These are phyloP conservation scores for Scaptomyza parva DNA, from an alignment of 2,888 invertebrate species.

Conservation along the genomic window DNA sequence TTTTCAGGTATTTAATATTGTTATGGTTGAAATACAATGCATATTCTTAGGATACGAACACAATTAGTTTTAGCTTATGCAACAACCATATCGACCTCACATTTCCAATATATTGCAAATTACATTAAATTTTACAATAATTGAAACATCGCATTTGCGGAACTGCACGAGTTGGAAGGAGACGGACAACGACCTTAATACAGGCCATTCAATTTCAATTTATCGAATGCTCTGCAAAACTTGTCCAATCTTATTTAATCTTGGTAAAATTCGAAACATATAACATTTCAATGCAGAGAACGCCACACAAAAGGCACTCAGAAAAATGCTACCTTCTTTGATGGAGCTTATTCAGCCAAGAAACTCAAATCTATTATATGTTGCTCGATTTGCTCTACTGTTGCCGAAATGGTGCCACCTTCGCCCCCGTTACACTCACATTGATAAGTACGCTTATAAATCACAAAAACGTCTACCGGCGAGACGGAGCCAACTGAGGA, in stretches of 20 bases:
- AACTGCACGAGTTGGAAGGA: constrained; percentile 6
- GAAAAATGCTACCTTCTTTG: constrained; percentile 41
- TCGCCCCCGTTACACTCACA: constrained; percentile 51
- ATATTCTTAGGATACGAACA: constrained; percentile 50
- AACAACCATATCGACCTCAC: not conserved
- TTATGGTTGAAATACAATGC: constrained; percentile 10
- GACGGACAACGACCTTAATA: constrained; percentile 19
- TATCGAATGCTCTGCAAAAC: constrained; percentile 64
- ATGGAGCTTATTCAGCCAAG: constrained; percentile 60
- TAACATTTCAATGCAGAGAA: constrained; percentile 65
- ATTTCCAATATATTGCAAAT: not conserved
- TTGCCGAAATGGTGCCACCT: constrained; percentile 21
- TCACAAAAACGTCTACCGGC: constrained; percentile 65
- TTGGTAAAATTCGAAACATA: constrained; percentile 60
- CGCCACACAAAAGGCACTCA: constrained; percentile 46
- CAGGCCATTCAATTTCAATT: constrained; percentile 64
- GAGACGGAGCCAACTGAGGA: constrained; percentile 27
- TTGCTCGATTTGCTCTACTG: constrained; percentile 56
- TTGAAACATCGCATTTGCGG: constrained; percentile 5
- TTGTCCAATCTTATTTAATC: constrained; percentile 70
- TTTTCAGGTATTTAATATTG: constrained; percentile 28
- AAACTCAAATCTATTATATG: constrained; percentile 65
- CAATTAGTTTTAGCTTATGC: not conserved
- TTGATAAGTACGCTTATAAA: constrained; percentile 78
- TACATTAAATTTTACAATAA: constrained; percentile 24